Conservation (phyloP, 1,140 invertebrate genomes). For the Drosophila nigromelanica region DNA sequence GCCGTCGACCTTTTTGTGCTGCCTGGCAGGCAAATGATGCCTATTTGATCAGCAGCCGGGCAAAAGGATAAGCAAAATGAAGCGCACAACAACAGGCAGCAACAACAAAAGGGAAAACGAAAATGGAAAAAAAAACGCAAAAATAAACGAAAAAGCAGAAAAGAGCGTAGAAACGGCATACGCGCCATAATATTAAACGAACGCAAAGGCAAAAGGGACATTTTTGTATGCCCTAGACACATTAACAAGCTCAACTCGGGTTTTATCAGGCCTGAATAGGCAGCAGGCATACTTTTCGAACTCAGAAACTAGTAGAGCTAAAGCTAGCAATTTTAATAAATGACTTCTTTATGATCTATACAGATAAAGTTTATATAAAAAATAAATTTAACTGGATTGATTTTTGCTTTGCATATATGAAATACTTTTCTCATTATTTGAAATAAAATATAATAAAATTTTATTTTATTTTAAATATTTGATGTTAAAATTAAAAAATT, state of each 20-base stretch:
- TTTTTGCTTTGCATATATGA: no score
- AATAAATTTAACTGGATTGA: no score
- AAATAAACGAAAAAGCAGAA: slow-evolving; percentile 17
- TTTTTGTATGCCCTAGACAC: slow-evolving; percentile 20
- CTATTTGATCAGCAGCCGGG: slow-evolving; percentile 74
- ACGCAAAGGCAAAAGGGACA: slow-evolving; percentile 28
- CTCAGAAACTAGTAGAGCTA: no score
- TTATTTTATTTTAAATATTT: no score
- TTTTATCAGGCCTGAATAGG: no score
- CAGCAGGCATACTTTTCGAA: no score
- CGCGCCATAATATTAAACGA: slow-evolving; percentile 34
- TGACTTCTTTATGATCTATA: no score
- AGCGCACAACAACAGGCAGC: slow-evolving; percentile 38
- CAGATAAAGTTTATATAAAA: no score
- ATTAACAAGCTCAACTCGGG: not conserved
- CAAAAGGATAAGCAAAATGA: slow-evolving; percentile 73
- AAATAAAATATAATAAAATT: no score
- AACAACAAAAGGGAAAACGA: slow-evolving; percentile 1
- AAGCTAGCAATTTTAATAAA: no score
- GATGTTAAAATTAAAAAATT: no score
- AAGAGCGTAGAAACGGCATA: slow-evolving; percentile 13
- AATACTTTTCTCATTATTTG: no score
- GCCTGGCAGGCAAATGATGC: slow-evolving; percentile 74
- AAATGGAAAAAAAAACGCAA: slow-evolving; percentile 13
- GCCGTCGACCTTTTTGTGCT: slow-evolving; percentile 63